These are phyloP conservation scores for Proales similis DNA, from an alignment of 1,140 invertebrate species.

Conservation along the genomic window DNA sequence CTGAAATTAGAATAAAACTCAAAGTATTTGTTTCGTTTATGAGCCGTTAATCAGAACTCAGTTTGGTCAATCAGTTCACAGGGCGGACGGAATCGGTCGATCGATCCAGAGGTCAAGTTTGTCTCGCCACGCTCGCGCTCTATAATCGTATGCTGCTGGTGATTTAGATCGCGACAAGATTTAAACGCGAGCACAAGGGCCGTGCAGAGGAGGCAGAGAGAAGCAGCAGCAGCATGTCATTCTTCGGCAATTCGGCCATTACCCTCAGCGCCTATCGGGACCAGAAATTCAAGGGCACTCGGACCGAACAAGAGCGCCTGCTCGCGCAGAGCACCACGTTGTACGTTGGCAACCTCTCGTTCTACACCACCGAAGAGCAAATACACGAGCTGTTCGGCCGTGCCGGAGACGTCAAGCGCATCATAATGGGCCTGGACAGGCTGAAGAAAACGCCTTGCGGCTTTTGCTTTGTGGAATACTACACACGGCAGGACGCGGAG, in stretches of 20 bases:
- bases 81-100: no score
- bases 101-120: no score
- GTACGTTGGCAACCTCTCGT: constrained; percentile 95
- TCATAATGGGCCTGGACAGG: constrained; percentile 96
- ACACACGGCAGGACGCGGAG: constrained; percentile 76
- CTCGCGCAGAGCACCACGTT: constrained; percentile 70
- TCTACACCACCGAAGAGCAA: constrained; percentile 97
- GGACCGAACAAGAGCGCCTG: constrained; percentile 60
- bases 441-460: constrained; percentile 98
- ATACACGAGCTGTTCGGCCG: constrained; percentile 92
- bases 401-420: constrained; percentile 88
- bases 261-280: constrained; percentile 30
- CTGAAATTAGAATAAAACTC: no score
- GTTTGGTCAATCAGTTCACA: no score
- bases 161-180: no score
- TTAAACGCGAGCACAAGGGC: no score
- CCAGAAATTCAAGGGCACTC: constrained; percentile 33
- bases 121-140: no score
- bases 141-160: no score
- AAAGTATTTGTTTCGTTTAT: no score
- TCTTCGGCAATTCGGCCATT: constrained; percentile 24
- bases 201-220: no score
- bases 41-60: no score
- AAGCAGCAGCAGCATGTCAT: constrained; percentile 38
- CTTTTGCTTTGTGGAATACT: constrained; percentile 97